Conservation (phyloP, 2,888 invertebrate species). For the Geophilus truncorum region DNA sequence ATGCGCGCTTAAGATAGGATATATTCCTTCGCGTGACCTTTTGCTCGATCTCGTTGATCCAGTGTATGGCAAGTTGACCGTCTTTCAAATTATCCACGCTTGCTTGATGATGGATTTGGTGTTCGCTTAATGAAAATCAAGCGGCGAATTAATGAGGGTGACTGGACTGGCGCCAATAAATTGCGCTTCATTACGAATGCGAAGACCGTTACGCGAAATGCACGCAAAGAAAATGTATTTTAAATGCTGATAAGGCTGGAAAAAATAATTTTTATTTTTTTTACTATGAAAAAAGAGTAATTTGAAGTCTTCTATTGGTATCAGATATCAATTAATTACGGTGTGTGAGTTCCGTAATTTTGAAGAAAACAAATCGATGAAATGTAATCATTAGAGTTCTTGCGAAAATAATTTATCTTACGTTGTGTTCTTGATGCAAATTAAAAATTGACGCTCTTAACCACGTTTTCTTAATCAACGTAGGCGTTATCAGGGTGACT, state of each 20-base stretch:
- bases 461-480: too few relatives aligned
- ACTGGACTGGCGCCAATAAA: constrained; percentile 18
- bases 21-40: background rate
- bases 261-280: background rate
- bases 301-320: background rate
- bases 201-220: background rate
- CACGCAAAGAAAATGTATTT: background rate
- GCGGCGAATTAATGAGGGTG: constrained; percentile 6
- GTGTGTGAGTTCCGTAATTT: background rate
- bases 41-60: background rate
- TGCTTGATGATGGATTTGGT: constrained; percentile 16
- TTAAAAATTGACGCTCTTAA: too few relatives aligned
- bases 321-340: background rate
- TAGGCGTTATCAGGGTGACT: too few relatives aligned
- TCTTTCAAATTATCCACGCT: constrained; percentile 15
- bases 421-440: too few relatives aligned
- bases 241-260: background rate
- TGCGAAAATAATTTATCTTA: too few relatives aligned
- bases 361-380: background rate
- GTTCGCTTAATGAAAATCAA: constrained; percentile 25
- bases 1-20: background rate
- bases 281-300: too few relatives aligned
- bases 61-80: background rate
- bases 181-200: constrained; percentile 1
- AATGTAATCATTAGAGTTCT: background rate